Evolutionary conservation across 2,888 invertebrate species (phyloP), one percentile per base, ranked within the genome.

Genomic region (Bellardia bayeri): DNA sequence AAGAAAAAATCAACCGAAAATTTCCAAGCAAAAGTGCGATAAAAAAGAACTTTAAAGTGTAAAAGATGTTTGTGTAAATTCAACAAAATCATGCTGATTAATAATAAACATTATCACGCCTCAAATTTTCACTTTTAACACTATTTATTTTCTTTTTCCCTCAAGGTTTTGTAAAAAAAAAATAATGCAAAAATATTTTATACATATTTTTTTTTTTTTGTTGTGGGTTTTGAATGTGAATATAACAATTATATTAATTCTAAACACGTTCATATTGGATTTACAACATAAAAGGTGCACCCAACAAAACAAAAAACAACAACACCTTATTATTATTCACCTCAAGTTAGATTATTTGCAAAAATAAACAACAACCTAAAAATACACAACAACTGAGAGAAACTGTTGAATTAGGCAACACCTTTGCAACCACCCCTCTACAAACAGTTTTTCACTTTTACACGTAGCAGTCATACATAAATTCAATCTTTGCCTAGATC

Each of bases 261-360:
- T 40, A 68, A 66, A 64, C 87, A 87, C 87, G 87, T 87, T 79
- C 82, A 23, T 68, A 82, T 85, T 82, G 75, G 64, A 85, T 87
- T 69, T 85, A 85, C 79, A 72, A 42, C 69, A 76, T 69, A 61
- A 54, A 74, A 71, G 45, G 14, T 11, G 37, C 16, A 33, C 8
- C 23, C 37, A 63, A 78, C 7, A 45, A 45, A 51, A 68, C 33
- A 54, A 13, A 30, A 40, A 74, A 37, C 23, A 72, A 51, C 37
- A 82, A 37, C 23, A 80, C 54, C 80, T 81, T 71, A 80, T 84
- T 87, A 84, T 58, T 78, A 87, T 87, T 85, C 87, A 79, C 63
- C 68, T 75, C 84, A 87, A 78, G 87, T 82, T 56, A 14, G 49
- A 66, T 30, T 75, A 78, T 78, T 82, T 74, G 81, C 74, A 56